A percentile compares a stretch with the other conserved stretches of the same genome.
Evolutionary conservation across 2,888 invertebrate genomes (phyloP).

Genomic region (Drymonia ruficornis): DNA sequence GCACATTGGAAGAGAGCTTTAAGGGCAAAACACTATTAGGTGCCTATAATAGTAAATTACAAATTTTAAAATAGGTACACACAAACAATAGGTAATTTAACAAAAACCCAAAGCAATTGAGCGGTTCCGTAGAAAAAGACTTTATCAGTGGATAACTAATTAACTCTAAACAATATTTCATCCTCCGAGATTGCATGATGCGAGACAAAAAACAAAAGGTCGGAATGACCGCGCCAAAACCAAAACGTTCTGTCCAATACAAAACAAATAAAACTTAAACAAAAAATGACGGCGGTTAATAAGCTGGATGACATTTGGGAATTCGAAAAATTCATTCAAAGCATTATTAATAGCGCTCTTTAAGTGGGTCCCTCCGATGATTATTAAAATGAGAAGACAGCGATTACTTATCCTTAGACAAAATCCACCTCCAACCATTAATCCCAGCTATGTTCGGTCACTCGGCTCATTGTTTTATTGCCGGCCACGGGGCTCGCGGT

Average conservation of each 20-base stretch:
- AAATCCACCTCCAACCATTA: conserved; percentile 53
- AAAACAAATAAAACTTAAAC: conserved; percentile 80
- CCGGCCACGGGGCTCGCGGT: conserved; percentile 52
- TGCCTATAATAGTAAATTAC: no score
- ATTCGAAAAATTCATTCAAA: conserved; percentile 81
- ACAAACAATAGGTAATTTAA: no score
- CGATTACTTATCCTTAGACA: conserved; percentile 68
- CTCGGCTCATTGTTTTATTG: conserved; percentile 55
- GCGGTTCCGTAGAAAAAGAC: conserved; percentile 64
- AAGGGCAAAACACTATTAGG: no score
- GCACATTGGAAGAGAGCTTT: no score
- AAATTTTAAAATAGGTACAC: no score
- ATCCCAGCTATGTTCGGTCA: conserved; percentile 49
- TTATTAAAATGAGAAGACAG: conserved; percentile 76
- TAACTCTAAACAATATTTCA: conserved; percentile 83
- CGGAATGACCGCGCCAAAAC: conserved; percentile 82
- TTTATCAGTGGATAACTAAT: conserved; percentile 74
- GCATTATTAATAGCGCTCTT: conserved; percentile 79
- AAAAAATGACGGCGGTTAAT: conserved; percentile 83
- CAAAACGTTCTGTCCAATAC: conserved; percentile 77
- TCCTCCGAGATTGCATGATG: conserved; percentile 73
- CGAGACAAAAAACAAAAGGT: conserved; percentile 80
- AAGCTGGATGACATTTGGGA: conserved; percentile 84
- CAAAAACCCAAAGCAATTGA: conserved; percentile 36
- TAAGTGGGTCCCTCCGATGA: conserved; percentile 65